Evolutionary conservation across 2,797 vertebrate species (phyloP).

Genomic region (Nannoperca australis): DNA sequence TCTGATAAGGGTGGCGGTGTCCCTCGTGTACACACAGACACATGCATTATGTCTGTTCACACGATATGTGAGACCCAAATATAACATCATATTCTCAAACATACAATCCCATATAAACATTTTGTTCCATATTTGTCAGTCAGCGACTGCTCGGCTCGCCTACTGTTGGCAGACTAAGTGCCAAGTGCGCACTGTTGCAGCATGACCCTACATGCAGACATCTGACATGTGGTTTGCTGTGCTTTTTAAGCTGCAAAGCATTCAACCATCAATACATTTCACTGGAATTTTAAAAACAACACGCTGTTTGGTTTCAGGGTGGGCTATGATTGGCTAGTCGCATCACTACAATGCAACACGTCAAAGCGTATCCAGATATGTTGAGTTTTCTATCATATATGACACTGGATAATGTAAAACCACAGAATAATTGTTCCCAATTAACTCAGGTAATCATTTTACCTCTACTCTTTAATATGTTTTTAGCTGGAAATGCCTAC

Average conservation of each 20-base stretch:
- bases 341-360: slow-evolving; percentile 9
- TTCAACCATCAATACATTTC: slow-evolving; percentile 29
- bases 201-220: slow-evolving; percentile 30
- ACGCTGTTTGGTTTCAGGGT: slow-evolving; percentile 34
- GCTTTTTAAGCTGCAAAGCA: slow-evolving; percentile 26
- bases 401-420: neutral
- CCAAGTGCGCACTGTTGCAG: slow-evolving; percentile 11
- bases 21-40: slow-evolving; percentile 8
- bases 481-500: neutral
- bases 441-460: neutral
- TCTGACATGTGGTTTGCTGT: neutral
- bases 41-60: slow-evolving; percentile 57
- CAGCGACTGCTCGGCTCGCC: slow-evolving; percentile 35
- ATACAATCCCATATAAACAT: slow-evolving; percentile 40
- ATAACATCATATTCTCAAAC: slow-evolving; percentile 33
- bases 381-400: no score
- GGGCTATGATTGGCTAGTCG: slow-evolving; percentile 3
- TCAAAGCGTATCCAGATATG: no score
- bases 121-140: slow-evolving; percentile 31
- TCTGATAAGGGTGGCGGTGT: slow-evolving; percentile 44
- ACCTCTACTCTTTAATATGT: neutral
- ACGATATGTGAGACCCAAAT: slow-evolving; percentile 43
- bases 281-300: slow-evolving; percentile 17
- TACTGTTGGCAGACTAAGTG: slow-evolving; percentile 15
- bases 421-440: neutral